Conservation (phyloP, 2,113 vertebrate species). For the Hyperopisus bebe region DNA sequence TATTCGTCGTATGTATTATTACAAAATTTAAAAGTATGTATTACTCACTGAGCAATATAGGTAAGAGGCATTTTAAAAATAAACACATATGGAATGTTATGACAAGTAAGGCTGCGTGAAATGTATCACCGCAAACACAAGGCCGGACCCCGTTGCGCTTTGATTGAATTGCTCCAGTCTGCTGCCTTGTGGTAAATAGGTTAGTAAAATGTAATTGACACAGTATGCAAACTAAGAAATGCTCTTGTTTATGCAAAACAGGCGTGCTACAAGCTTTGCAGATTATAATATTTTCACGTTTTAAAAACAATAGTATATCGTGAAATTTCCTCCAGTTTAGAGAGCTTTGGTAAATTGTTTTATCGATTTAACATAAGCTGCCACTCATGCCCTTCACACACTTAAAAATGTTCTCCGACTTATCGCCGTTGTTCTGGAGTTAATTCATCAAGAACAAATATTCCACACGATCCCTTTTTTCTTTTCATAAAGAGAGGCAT, state of each 20-base stretch:
- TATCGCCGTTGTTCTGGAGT: constrained; percentile 65
- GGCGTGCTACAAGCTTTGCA: not conserved
- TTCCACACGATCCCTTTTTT: constrained; percentile 69
- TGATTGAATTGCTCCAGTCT: not conserved
- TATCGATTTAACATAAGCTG: not conserved
- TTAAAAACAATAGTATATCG: not conserved
- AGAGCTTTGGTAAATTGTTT: not conserved
- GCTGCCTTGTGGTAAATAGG: not conserved
- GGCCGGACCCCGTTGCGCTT: not conserved
- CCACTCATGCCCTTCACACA: not conserved
- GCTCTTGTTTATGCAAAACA: constrained; percentile 5
- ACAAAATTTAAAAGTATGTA: not conserved
- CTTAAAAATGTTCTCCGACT: constrained; percentile 45
- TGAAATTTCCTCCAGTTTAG: not conserved
- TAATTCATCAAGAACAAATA: constrained; percentile 90
- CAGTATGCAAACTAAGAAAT: not conserved
- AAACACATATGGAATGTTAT: not conserved
- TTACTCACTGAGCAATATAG: not conserved
- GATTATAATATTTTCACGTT: not conserved
- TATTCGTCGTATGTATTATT: not conserved
- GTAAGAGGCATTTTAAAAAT: not conserved
- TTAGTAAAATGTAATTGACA: not conserved
- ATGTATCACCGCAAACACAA: not conserved
- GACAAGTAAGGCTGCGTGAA: not conserved
- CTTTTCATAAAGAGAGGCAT: constrained; percentile 43